A percentile compares a stretch with the other conserved stretches of the same genome.
Evolutionary conservation across 2,888 invertebrate species (phyloP).

Genomic region (Antheraea yamamai): DNA sequence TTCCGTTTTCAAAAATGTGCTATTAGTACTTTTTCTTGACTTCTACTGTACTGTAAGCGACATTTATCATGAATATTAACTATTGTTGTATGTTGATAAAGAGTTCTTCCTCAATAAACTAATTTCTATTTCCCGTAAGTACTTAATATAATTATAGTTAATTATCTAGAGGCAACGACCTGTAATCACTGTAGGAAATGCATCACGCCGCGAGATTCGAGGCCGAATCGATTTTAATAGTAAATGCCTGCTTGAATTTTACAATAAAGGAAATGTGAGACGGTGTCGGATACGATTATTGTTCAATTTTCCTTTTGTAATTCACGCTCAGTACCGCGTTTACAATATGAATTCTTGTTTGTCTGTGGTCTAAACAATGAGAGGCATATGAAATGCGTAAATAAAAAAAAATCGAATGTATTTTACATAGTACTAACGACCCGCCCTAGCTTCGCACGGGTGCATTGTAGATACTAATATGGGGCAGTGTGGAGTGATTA

Average conservation of each 20-base stretch:
- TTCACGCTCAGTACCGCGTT: neutral
- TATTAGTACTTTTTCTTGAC: neutral
- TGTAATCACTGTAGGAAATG: constrained; percentile 12
- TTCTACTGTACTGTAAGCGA: neutral
- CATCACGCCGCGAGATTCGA: neutral
- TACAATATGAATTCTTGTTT: neutral
- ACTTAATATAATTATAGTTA: neutral
- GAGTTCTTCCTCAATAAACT: neutral
- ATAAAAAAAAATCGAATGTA: too few species aligned
- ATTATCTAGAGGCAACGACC: constrained; percentile 1
- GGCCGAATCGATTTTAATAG: constrained; percentile 21
- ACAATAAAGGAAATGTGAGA: neutral
- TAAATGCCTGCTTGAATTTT: neutral
- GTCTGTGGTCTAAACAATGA: neutral
- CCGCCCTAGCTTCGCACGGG: too few species aligned
- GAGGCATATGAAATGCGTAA: too few species aligned
- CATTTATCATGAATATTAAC: neutral
- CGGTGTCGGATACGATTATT: neutral
- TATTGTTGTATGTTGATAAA: neutral
- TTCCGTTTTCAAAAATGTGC: too few species aligned
- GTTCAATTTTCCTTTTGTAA: neutral
- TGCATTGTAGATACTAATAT: too few species aligned
- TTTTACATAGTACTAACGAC: too few species aligned
- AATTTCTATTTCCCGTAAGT: neutral
- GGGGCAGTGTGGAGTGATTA: too few species aligned